These are phyloP conservation scores for Pseudococcus viburni DNA, from an alignment of 2,888 invertebrate genomes.

Conservation along the genomic window DNA sequence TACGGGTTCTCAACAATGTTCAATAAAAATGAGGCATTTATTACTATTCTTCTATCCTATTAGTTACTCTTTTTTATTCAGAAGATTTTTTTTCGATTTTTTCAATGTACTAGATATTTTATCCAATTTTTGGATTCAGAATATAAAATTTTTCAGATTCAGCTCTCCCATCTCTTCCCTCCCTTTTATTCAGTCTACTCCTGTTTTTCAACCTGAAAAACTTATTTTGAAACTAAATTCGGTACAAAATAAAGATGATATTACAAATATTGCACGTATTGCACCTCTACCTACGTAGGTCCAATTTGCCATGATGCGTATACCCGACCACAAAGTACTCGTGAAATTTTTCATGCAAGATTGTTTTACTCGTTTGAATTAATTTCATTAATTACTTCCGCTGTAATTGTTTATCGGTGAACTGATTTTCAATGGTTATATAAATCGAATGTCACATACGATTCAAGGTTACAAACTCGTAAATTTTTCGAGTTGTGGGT, in stretches of 20 bases:
- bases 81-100: no score
- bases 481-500: neutral
- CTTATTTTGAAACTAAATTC: no score
- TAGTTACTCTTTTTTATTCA: no score
- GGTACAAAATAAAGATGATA: neutral
- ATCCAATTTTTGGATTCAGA: no score
- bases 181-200: no score
- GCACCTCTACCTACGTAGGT: neutral
- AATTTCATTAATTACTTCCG: conserved; percentile 41
- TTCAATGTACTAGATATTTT: no score
- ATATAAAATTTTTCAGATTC: no score
- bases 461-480: conserved; percentile 6
- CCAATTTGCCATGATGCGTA: neutral
- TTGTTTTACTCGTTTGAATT: conserved; percentile 9
- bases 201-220: no score
- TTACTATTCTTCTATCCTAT: no score
- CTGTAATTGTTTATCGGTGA: neutral
- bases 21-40: no score
- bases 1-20: no score
- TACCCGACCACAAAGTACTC: neutral
- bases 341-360: neutral
- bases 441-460: conserved; percentile 34
- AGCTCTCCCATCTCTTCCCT: no score
- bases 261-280: neutral
- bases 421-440: conserved; percentile 25